phyloP scores from a whole-genome alignment of 1,140 invertebrate species.

The silkworm (Bombyx mori) region DNA sequence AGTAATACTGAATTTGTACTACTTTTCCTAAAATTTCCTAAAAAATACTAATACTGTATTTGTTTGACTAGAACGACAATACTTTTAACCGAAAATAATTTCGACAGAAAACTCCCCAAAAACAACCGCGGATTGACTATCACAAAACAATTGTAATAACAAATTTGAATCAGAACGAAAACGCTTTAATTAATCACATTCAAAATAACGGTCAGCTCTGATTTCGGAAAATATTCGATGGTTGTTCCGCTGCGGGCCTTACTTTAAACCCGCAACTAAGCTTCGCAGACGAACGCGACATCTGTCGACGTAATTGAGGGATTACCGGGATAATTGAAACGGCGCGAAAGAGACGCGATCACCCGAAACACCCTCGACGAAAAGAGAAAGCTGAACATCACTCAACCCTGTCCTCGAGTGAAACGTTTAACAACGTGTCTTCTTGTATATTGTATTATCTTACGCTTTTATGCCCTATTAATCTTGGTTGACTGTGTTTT shows the following conservation, averaged over 20 bases:
- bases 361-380: slow-evolving; percentile 9
- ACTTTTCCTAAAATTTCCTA: too few species aligned
- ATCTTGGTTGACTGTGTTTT: slow-evolving; percentile 48
- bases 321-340: slow-evolving; percentile 71
- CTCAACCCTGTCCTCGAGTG: slow-evolving; percentile 36
- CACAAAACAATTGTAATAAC: too few species aligned
- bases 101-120: too few species aligned
- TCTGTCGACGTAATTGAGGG: slow-evolving; percentile 70
- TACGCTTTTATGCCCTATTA: slow-evolving; percentile 67
- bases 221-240: slow-evolving; percentile 7
- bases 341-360: slow-evolving; percentile 36
- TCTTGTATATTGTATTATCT: slow-evolving; percentile 68
- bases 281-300: slow-evolving; percentile 64
- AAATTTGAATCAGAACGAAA: too few species aligned
- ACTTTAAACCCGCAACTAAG: slow-evolving; percentile 68
- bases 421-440: slow-evolving; percentile 69
- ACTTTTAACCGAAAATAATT: too few species aligned
- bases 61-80: too few species aligned
- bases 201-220: too few species aligned
- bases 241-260: slow-evolving; percentile 56
- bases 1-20: too few species aligned
- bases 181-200: too few species aligned
- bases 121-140: too few species aligned
- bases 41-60: too few species aligned
- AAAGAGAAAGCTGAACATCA: slow-evolving; percentile 31